Evolutionary conservation across 35 echinoderm and acorn worm species (phyloP).

Genomic region (Chiridota heheva): DNA sequence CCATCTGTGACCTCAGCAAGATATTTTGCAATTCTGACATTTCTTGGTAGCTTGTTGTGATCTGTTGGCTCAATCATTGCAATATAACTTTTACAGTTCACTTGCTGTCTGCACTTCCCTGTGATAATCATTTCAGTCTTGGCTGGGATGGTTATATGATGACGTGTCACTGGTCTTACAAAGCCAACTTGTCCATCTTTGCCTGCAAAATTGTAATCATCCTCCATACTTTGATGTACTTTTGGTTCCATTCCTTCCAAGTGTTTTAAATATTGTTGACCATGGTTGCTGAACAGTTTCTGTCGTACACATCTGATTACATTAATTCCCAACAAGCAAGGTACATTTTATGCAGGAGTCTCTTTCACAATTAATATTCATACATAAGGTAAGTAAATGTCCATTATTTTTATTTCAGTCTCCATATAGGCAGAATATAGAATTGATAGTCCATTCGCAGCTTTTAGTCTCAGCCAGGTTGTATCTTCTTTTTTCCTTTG

Average conservation of each 20-base stretch:
- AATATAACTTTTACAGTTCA: background rate
- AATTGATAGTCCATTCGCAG: background rate
- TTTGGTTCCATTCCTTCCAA: background rate
- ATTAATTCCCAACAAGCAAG: constrained; percentile 36
- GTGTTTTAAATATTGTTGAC: constrained; percentile 13
- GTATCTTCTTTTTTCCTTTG: background rate
- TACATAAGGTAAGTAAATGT: background rate
- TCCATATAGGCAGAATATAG: background rate
- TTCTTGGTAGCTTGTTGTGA: constrained; percentile 3
- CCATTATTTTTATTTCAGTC: background rate
- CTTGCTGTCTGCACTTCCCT: background rate
- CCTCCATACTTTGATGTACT: constrained; percentile 1
- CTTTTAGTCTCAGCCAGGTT: constrained; percentile 19
- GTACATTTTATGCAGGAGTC: background rate
- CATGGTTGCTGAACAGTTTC: background rate
- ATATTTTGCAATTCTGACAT: constrained; percentile 16
- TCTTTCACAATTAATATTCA: constrained; percentile 24
- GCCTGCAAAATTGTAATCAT: background rate
- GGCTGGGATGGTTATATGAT: constrained; percentile 11
- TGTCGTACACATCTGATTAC: background rate
- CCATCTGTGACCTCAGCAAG: background rate
- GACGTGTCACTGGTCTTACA: background rate
- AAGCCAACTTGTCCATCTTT: constrained; percentile 33
- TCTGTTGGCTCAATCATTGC: constrained; percentile 25
- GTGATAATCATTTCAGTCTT: constrained; percentile 10